These are phyloP conservation scores for Ischnus inquisitorius DNA, from an alignment of 2,888 invertebrate species.

Conservation along the genomic window DNA sequence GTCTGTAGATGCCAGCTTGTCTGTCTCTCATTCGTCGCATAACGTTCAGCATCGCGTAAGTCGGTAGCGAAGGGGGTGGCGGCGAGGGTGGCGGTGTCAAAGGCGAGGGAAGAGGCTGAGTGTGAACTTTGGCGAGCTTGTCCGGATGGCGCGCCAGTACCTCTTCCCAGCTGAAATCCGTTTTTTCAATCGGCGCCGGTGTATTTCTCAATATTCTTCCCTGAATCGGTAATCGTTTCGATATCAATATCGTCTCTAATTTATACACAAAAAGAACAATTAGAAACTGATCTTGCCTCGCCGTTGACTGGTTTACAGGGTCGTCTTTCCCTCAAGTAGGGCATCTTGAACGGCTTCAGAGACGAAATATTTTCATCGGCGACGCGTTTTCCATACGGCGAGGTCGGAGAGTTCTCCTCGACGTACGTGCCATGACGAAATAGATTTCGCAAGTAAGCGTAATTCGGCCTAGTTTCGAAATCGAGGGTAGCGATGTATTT, in stretches of 20 bases:
- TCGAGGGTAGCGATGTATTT: slow-evolving; percentile 85
- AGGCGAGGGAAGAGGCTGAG: slow-evolving; percentile 77
- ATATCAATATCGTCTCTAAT: neutral
- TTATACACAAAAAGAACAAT: neutral
- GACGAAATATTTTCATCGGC: slow-evolving; percentile 81
- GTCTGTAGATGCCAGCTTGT: slow-evolving; percentile 79
- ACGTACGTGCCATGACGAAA: slow-evolving; percentile 82
- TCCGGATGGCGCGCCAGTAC: slow-evolving; percentile 85
- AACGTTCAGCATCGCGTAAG: slow-evolving; percentile 91
- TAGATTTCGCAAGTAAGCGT: slow-evolving; percentile 85
- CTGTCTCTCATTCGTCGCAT: slow-evolving; percentile 88
- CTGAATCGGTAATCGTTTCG: slow-evolving; percentile 67
- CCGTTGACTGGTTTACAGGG: slow-evolving; percentile 83
- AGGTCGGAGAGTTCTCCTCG: slow-evolving; percentile 72
- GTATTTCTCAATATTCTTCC: slow-evolving; percentile 83
- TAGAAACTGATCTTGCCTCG: slow-evolving; percentile 75
- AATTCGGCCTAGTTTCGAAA: slow-evolving; percentile 87
- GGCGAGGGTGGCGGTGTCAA: slow-evolving; percentile 80
- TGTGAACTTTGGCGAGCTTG: slow-evolving; percentile 83
- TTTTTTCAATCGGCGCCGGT: slow-evolving; percentile 73
- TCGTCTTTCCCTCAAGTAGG: slow-evolving; percentile 81
- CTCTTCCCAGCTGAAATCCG: slow-evolving; percentile 85
- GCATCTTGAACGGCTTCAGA: slow-evolving; percentile 76
- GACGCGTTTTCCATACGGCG: slow-evolving; percentile 78
- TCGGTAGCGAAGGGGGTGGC: slow-evolving; percentile 86